Base-by-base conservation (phyloP, 2,888 invertebrate genomes). In the Aleiodes leptofemur region DNA sequence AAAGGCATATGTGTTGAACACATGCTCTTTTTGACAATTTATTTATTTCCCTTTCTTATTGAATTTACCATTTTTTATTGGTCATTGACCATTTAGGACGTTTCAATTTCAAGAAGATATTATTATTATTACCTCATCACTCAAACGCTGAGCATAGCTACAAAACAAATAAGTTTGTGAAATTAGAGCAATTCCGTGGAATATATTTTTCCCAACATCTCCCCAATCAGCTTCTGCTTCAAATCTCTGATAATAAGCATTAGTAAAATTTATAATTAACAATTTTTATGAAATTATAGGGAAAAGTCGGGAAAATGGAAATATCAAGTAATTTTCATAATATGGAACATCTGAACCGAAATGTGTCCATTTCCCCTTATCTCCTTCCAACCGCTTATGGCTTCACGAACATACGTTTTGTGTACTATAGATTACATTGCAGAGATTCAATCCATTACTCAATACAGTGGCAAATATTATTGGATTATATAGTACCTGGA, bases 391-490 rank as follows among this genome's bases (percentile, higher is more conserved):
- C 23, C 23, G 23, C 23, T 23, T 23, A 23, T 53, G 9, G 13
- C 53, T 14, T 13, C 14, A 53, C 0, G 5, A 55, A 55, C 55
- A 16, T 55, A 55, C 55, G 13, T 55, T 16, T 55, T 55, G 55
- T 8, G 16, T 16, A 55, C 55, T 55, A 14, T 55, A 55, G 16
- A 55, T 14, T 3, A 16, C 16, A 16, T 16, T 55, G 14, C 55
- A 55, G 7, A 55, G 55, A 14, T 55, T 55, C 8, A 55, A 3
- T 16, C 55, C 55, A 14, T 55, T 55, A n/a, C 14, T 55, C 16
- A 55, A 16, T 14, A 55, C 55, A 16, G 55, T 55, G 6, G 55
- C 55, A 55, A 55, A 55, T 55, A 55, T 55, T 55, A 55, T 55
- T n/a, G 55, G 55, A 55, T 55, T 55, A 55, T 55, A 55, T 5